A percentile compares a stretch with the other conserved stretches of the same genome.
Conservation (phyloP, 1,140 invertebrate genomes). For the Zaprionus ornatus region DNA sequence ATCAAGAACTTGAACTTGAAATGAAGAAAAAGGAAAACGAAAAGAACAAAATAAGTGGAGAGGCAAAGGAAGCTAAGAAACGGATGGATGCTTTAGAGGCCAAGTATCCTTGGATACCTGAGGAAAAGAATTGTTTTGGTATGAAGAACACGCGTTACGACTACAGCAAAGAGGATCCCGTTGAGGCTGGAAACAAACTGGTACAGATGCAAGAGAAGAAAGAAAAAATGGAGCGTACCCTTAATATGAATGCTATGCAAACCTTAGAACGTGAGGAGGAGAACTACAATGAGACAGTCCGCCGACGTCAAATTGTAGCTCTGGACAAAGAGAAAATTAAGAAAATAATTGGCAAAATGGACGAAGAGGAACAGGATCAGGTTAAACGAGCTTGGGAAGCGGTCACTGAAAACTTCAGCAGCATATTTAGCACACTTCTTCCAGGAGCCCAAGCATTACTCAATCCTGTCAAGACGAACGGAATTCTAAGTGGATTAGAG, state of each 20-base stretch:
- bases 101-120: constrained; percentile 89
- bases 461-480: constrained; percentile 89
- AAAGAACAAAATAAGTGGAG: constrained; percentile 86
- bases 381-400: constrained; percentile 92
- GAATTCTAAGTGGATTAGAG: constrained; percentile 93
- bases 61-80: constrained; percentile 83
- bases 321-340: constrained; percentile 93
- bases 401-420: constrained; percentile 96
- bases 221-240: constrained; percentile 90
- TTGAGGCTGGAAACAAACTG: constrained; percentile 86
- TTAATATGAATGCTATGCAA: constrained; percentile 94
- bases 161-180: constrained; percentile 86
- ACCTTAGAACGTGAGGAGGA: constrained; percentile 94
- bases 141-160: constrained; percentile 87
- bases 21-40: constrained; percentile 92
- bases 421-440: constrained; percentile 96
- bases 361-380: constrained; percentile 94
- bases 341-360: constrained; percentile 93
- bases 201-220: constrained; percentile 87
- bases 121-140: constrained; percentile 92
- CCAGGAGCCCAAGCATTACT: constrained; percentile 95
- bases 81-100: constrained; percentile 81
- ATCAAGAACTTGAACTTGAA: constrained; percentile 88
- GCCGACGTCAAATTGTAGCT: constrained; percentile 93
- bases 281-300: constrained; percentile 91